phyloP scores from a whole-genome alignment of 2,797 vertebrate species.

The Ctenopoma kingsleyae region DNA sequence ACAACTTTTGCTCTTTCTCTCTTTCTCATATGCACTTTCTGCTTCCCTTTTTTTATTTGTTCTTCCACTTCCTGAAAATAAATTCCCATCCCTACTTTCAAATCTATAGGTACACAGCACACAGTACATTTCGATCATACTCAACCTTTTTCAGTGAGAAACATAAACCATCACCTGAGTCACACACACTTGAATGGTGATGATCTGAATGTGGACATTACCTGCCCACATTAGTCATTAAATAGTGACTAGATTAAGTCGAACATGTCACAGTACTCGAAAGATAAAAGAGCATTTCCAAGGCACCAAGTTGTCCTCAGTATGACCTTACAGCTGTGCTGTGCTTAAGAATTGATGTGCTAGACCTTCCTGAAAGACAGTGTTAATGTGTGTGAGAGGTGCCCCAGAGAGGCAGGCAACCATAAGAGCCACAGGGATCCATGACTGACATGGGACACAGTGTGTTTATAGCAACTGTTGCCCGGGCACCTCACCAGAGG shows the following conservation, averaged over 20 bases:
- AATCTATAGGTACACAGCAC: too few relatives aligned
- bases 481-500: neutral
- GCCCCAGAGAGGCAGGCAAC: too few relatives aligned
- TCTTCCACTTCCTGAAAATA: too few relatives aligned
- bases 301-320: neutral
- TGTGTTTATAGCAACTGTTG: slow-evolving; percentile 12
- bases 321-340: neutral
- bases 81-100: too few relatives aligned
- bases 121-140: too few relatives aligned
- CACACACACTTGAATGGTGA: neutral
- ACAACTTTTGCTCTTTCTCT: neutral
- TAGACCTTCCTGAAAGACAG: neutral
- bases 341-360: neutral
- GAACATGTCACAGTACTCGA: neutral
- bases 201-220: neutral
- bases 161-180: too few relatives aligned
- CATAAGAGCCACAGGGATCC: neutral
- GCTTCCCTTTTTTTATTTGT: slow-evolving; percentile 1
- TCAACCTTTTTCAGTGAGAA: too few relatives aligned
- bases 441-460: neutral
- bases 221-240: neutral
- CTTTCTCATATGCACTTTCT: neutral
- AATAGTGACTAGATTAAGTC: neutral
- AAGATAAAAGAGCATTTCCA: neutral
- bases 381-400: neutral